Percentiles rank a stretch among this genome's conserved stretches.
Conservation (phyloP, 2,113 vertebrate genomes). For the Panurus biarmicus region DNA sequence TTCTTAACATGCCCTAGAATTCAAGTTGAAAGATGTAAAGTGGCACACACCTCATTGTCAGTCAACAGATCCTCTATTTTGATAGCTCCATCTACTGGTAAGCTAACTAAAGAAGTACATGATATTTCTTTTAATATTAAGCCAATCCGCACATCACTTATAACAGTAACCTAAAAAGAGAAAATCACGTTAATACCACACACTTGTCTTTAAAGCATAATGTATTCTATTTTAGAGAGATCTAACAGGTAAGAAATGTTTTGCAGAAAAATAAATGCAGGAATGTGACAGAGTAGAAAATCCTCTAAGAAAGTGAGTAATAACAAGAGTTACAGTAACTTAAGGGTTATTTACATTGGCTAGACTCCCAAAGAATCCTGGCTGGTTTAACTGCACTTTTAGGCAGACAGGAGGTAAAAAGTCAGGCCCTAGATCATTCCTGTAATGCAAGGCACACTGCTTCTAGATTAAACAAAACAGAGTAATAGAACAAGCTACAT, state of each 20-base stretch:
- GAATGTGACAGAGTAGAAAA: background rate
- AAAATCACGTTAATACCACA: background rate
- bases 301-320: background rate
- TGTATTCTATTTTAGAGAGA: background rate
- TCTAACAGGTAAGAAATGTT: background rate
- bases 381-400: background rate
- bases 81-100: constrained; percentile 60
- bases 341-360: background rate
- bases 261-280: background rate
- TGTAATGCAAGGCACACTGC: background rate
- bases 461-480: background rate
- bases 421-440: background rate
- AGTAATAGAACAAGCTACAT: background rate
- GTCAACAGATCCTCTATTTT: constrained; percentile 68
- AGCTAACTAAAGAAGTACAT: constrained; percentile 69
- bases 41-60: constrained; percentile 71
- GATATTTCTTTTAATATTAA: constrained; percentile 76
- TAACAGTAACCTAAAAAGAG: constrained; percentile 69
- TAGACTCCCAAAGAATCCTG: background rate
- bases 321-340: background rate
- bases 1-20: background rate
- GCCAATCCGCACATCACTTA: constrained; percentile 73
- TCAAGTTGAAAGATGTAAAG: background rate
- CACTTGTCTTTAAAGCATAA: background rate
- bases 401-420: background rate